A percentile compares a stretch with the other conserved stretches of the same genome.
Evolutionary conservation across 2,888 invertebrate species (phyloP).

Genomic region (Sinopyrophorus schimmeli): DNA sequence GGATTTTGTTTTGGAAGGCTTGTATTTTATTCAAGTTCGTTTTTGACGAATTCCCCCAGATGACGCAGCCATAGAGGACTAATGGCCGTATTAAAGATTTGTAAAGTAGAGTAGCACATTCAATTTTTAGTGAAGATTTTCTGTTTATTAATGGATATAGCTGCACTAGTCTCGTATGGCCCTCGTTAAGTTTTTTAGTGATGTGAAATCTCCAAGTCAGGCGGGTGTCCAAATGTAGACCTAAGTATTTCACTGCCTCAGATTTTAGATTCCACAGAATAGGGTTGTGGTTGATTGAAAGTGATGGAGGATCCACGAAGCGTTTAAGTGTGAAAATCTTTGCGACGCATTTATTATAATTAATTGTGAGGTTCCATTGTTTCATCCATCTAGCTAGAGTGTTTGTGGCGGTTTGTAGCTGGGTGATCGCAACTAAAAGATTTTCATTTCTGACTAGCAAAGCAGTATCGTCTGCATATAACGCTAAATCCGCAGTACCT

Average conservation of each 20-base stretch:
- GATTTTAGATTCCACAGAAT: background rate
- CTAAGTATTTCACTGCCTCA: slow-evolving; percentile 2
- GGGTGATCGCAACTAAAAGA: too few relatives aligned
- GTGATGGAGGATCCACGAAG: background rate
- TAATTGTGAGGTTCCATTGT: too few relatives aligned
- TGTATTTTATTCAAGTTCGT: slow-evolving; percentile 4
- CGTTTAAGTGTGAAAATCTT: too few relatives aligned
- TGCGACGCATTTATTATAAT: too few relatives aligned
- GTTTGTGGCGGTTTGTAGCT: too few relatives aligned
- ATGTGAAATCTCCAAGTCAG: slow-evolving; percentile 2
- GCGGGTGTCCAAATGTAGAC: background rate
- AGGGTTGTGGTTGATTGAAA: background rate
- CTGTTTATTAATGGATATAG: background rate
- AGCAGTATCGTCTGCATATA: too few relatives aligned
- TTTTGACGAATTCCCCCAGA: slow-evolving; percentile 10
- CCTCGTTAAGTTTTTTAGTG: slow-evolving; percentile 6
- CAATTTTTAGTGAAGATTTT: background rate
- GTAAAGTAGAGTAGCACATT: slow-evolving; percentile 1
- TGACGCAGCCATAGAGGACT: background rate
- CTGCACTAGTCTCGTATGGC: background rate
- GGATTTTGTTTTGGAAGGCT: slow-evolving; percentile 9
- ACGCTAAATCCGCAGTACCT: too few relatives aligned
- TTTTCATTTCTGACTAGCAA: too few relatives aligned
- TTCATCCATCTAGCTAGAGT: too few relatives aligned
- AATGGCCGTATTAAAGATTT: slow-evolving; percentile 5